These are phyloP conservation scores for Tipula helvola DNA, from an alignment of 2,888 invertebrate species.

Conservation along the genomic window DNA sequence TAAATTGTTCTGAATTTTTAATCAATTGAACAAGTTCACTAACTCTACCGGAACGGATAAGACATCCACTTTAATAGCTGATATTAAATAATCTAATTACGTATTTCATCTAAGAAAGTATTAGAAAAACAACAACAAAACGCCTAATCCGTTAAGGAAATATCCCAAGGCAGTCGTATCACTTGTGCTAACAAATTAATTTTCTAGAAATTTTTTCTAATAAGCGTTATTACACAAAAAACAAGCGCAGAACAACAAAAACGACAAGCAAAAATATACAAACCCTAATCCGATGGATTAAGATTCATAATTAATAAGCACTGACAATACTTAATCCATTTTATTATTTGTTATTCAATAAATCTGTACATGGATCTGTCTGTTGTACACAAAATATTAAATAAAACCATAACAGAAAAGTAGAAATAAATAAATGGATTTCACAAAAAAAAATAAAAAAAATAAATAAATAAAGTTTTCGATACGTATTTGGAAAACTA, in stretches of 20 bases:
- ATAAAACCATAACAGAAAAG: not conserved
- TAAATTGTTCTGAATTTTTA: no score
- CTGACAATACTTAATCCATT: not conserved
- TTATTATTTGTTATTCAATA: not conserved
- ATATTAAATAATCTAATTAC: no score
- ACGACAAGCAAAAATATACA: not conserved
- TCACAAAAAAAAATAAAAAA: not conserved
- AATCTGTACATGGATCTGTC: not conserved
- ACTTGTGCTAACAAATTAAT: not conserved
- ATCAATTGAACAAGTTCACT: no score
- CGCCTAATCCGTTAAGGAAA: not conserved
- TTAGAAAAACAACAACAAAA: not conserved
- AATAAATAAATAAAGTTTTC: not conserved
- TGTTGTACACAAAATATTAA: not conserved
- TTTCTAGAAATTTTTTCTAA: not conserved
- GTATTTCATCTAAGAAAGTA: not conserved
- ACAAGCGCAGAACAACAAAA: not conserved
- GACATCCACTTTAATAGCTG: not conserved
- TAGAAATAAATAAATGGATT: not conserved
- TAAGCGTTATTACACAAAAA: not conserved
- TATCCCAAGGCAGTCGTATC: not conserved
- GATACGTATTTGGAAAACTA: not conserved
- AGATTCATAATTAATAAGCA: not conserved
- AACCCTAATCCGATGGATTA: not conserved
- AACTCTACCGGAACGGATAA: no score